phyloP scores from a whole-genome alignment of 1,140 invertebrate species.

The Thaumatotibia leucotreta region DNA sequence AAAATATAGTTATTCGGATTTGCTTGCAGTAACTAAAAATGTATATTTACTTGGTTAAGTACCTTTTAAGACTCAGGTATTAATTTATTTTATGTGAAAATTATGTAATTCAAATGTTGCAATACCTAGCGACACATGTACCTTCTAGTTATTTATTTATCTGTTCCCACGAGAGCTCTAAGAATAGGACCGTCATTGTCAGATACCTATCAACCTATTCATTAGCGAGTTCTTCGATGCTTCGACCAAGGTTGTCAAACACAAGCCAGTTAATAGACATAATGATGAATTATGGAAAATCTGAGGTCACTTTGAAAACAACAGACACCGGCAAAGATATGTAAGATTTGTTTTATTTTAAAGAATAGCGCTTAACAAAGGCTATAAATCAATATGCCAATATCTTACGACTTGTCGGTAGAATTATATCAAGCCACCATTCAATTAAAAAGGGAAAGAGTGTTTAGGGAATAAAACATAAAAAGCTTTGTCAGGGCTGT shows the following conservation, averaged over 20 bases:
- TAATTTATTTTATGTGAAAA: no score
- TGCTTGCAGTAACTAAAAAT: no score
- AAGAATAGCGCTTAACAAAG: background rate
- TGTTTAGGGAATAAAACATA: conserved; percentile 10
- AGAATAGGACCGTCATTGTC: background rate
- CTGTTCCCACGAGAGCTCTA: background rate
- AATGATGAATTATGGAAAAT: conserved; percentile 26
- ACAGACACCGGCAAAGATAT: background rate
- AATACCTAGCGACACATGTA: no score
- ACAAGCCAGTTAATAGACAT: conserved; percentile 18
- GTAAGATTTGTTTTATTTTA: background rate
- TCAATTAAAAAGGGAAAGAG: conserved; percentile 13
- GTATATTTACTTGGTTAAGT: no score
- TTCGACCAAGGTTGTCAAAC: background rate
- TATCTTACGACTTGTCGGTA: background rate
- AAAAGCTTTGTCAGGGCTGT: conserved; percentile 9
- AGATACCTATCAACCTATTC: background rate
- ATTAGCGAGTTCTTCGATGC: background rate
- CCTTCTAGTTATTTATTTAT: background rate
- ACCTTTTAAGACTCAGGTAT: no score
- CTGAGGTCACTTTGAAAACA: conserved; percentile 32
- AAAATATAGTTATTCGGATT: no score
- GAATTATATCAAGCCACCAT: background rate
- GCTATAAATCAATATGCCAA: conserved; percentile 4
- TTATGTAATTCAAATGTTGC: background rate